phyloP scores from a whole-genome alignment of 2,797 vertebrate species.

The Mormyrops boulengeri region DNA sequence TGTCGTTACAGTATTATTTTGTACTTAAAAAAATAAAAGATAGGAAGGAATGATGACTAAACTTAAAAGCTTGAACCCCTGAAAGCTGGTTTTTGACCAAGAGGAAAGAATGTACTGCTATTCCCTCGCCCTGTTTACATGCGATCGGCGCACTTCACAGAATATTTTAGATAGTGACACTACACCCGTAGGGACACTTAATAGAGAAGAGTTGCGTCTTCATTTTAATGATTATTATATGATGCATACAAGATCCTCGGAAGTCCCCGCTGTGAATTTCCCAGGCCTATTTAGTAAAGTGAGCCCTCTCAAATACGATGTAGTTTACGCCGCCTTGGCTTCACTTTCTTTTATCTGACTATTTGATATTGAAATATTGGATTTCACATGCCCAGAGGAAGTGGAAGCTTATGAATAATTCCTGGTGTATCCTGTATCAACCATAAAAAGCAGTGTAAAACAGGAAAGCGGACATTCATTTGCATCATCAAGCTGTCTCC shows the following conservation, averaged over 20 bases:
- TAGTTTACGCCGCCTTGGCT: conserved; percentile 55
- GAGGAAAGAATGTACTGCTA: not conserved
- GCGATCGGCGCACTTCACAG: conserved; percentile 19
- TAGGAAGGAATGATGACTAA: not conserved
- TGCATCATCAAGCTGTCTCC: conserved; percentile 19
- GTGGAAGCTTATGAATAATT: conserved; percentile 50
- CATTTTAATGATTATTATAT: conserved; percentile 26
- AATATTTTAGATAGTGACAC: conserved; percentile 15
- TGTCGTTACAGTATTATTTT: not conserved
- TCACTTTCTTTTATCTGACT: conserved; percentile 51
- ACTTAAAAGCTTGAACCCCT: not conserved
- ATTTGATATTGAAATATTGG: conserved; percentile 57
- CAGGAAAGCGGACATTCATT: conserved; percentile 30
- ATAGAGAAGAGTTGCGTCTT: conserved; percentile 24
- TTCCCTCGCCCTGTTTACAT: not conserved
- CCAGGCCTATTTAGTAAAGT: conserved; percentile 60
- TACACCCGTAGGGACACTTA: conserved; percentile 22
- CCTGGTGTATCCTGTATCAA: conserved; percentile 58
- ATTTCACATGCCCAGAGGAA: conserved; percentile 51
- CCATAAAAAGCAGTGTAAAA: conserved; percentile 41
- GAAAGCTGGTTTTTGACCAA: conserved; percentile 1
- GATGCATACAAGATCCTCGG: conserved; percentile 23
- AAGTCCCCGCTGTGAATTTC: conserved; percentile 38
- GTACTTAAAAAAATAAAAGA: not conserved
- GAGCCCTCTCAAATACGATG: conserved; percentile 63